These are phyloP conservation scores for Pyrgilauda ruficollis DNA, from an alignment of 2,113 vertebrate genomes.

Conservation along the genomic window DNA sequence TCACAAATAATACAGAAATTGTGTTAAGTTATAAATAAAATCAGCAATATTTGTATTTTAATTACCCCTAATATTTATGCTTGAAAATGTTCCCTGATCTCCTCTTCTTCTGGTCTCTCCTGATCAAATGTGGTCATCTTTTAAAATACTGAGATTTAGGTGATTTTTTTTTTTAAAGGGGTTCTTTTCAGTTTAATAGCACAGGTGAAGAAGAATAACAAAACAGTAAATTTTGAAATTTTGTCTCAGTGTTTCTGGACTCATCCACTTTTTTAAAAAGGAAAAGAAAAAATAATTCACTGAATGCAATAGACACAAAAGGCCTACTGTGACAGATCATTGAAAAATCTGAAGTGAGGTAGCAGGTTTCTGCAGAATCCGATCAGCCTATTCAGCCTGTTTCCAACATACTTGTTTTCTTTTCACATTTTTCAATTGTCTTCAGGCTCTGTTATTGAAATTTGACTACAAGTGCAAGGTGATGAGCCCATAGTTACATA, in stretches of 20 bases:
- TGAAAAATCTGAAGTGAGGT: neutral
- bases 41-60: neutral
- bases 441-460: neutral
- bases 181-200: neutral
- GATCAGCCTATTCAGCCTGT: neutral
- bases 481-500: neutral
- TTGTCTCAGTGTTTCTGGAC: neutral
- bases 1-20: neutral
- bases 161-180: neutral
- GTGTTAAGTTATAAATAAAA: neutral
- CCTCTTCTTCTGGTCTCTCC: neutral
- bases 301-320: neutral
- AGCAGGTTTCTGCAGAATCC: neutral
- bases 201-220: neutral
- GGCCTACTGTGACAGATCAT: fast-evolving
- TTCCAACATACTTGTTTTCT: neutral
- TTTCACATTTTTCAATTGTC: neutral
- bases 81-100: neutral
- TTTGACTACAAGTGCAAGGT: neutral
- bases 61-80: neutral
- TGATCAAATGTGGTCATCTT: neutral
- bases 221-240: neutral
- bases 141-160: neutral
- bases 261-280: neutral
- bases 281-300: neutral